These are phyloP conservation scores for Nysson spinosus DNA, from an alignment of 2,888 invertebrate genomes.

Conservation along the genomic window DNA sequence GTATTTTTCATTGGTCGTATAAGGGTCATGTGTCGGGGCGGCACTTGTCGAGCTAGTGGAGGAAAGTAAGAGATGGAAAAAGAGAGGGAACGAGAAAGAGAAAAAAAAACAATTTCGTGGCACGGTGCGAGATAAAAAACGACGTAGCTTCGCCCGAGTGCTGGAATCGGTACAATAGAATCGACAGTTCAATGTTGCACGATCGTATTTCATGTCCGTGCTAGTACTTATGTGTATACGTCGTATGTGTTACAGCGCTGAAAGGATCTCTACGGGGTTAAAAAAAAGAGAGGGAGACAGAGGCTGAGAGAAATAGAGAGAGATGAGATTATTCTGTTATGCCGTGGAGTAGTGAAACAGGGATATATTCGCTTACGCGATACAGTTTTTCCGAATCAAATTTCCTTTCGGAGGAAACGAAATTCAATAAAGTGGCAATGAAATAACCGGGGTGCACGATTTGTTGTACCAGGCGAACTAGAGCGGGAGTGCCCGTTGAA, in stretches of 20 bases:
- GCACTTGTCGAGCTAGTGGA: constrained; percentile 6
- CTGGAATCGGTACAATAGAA: constrained; percentile 43
- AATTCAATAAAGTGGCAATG: constrained; percentile 27
- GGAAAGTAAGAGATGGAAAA: neutral
- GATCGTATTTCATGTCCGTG: constrained; percentile 40
- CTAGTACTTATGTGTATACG: neutral
- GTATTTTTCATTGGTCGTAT: constrained; percentile 30
- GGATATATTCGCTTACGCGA: constrained; percentile 35
- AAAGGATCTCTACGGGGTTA: constrained; percentile 3
- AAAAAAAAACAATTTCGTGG: constrained; percentile 32
- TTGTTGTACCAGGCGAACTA: constrained; percentile 30
- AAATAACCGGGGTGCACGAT: constrained; percentile 32
- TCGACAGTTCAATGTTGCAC: constrained; percentile 42
- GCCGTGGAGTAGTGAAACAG: constrained; percentile 29
- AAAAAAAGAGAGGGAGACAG: too few relatives aligned
- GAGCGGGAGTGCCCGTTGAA: constrained; percentile 16
- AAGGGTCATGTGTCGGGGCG: constrained; percentile 10
- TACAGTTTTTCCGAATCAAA: constrained; percentile 36
- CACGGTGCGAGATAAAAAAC: constrained; percentile 8
- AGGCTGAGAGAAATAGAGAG: neutral
- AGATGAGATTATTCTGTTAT: constrained; percentile 3
- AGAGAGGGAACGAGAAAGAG: neutral
- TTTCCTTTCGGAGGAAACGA: constrained; percentile 16
- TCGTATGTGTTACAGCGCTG: neutral
- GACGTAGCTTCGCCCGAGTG: constrained; percentile 16